These are phyloP conservation scores for Mimas tiliae DNA, from an alignment of 2,888 invertebrate species.

Conservation along the genomic window DNA sequence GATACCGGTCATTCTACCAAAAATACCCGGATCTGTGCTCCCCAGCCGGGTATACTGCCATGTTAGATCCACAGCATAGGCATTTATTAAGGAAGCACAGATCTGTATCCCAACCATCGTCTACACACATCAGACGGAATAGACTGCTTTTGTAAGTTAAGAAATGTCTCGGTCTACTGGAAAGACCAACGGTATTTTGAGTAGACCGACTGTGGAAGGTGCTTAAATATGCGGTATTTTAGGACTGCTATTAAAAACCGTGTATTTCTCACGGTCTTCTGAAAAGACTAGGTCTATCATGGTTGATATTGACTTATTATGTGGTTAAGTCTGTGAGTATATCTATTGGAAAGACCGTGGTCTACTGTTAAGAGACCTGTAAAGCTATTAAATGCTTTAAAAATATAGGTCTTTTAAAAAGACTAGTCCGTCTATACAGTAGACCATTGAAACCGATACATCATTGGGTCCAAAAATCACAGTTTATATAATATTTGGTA, in stretches of 20 bases:
- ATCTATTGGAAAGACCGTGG: conserved; percentile 20
- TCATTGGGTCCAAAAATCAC: conserved; percentile 2
- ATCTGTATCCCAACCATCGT: conserved; percentile 41
- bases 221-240: background rate
- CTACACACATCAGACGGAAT: conserved; percentile 41
- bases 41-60: conserved; percentile 90
- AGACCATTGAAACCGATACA: conserved; percentile 26
- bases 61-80: conserved; percentile 92
- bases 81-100: conserved; percentile 87
- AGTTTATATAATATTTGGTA: conserved; percentile 25
- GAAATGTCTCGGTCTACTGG: conserved; percentile 30
- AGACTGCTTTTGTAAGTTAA: conserved; percentile 41
- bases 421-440: conserved; percentile 30
- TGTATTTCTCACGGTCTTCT: conserved; percentile 29
- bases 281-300: conserved; percentile 27
- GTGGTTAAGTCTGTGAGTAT: conserved; percentile 18
- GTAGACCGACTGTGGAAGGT: background rate
- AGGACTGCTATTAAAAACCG: background rate
- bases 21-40: conserved; percentile 87
- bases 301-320: conserved; percentile 16
- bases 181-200: conserved; percentile 25
- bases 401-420: too few relatives aligned
- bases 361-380: too few relatives aligned
- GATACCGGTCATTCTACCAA: conserved; percentile 87
- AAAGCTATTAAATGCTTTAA: too few relatives aligned